Percentiles rank a stretch among this genome's conserved stretches.
These are phyloP conservation scores for Barypeithes pellucidus DNA, from an alignment of 2,888 invertebrate species.

Conservation along the genomic window DNA sequence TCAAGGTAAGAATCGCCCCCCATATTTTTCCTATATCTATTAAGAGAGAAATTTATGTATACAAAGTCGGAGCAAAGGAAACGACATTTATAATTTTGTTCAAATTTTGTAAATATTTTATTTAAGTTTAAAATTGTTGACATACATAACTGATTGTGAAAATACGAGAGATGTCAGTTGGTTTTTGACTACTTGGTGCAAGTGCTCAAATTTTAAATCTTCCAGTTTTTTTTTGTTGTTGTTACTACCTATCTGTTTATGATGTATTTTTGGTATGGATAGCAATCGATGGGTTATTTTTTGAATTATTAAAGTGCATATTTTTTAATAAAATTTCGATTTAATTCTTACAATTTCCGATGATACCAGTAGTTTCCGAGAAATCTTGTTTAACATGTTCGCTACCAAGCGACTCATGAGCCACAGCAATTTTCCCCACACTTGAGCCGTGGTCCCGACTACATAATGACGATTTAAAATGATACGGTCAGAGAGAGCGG, in stretches of 20 bases:
- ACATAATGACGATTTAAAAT: too few relatives aligned
- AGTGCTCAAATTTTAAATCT: slow-evolving; percentile 41
- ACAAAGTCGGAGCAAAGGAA: slow-evolving; percentile 5
- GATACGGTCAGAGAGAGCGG: too few relatives aligned
- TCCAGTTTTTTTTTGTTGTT: slow-evolving; percentile 34
- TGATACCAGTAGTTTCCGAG: too few relatives aligned
- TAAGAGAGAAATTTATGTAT: slow-evolving; percentile 29
- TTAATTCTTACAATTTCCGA: not conserved
- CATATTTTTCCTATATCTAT: slow-evolving; percentile 23
- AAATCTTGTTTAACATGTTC: too few relatives aligned
- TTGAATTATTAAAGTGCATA: slow-evolving; percentile 43
- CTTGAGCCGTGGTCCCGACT: too few relatives aligned
- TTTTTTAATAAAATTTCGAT: slow-evolving; percentile 47
- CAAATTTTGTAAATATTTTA: slow-evolving; percentile 36
- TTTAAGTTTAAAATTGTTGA: slow-evolving; percentile 40
- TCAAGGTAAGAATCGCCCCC: slow-evolving; percentile 12
- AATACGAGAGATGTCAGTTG: not conserved
- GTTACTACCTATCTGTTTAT: not conserved
- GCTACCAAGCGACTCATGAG: too few relatives aligned
- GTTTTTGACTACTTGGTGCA: slow-evolving; percentile 16
- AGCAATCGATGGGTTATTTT: slow-evolving; percentile 44
- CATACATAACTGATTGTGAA: slow-evolving; percentile 13
- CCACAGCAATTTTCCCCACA: too few relatives aligned
- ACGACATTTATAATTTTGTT: slow-evolving; percentile 20
- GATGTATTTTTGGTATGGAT: slow-evolving; percentile 26